phyloP scores from a whole-genome alignment of 2,888 invertebrate genomes.

The Conistra vaccinii region DNA sequence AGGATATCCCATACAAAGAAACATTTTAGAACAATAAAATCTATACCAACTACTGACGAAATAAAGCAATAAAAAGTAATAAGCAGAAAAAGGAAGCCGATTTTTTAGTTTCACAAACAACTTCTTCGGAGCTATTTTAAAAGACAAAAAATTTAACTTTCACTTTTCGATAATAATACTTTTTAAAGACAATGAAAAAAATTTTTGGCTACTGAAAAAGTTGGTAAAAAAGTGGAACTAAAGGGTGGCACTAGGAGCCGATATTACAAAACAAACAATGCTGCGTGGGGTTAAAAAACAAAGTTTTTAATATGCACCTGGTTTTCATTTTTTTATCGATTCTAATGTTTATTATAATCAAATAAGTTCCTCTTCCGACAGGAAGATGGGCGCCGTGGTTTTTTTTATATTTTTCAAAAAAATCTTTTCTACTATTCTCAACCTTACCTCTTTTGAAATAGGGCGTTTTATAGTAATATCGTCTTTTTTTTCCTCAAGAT shows the following conservation, averaged over 20 bases:
- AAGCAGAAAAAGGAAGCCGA: conserved; percentile 62
- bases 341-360: conserved; percentile 89
- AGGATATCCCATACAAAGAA: conserved; percentile 27
- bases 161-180: conserved; percentile 79
- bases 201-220: conserved; percentile 77
- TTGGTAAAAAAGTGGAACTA: conserved; percentile 71
- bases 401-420: conserved; percentile 75
- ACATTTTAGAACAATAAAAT: conserved; percentile 52
- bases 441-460: conserved; percentile 67
- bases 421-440: conserved; percentile 61
- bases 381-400: conserved; percentile 87
- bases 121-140: conserved; percentile 56
- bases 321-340: conserved; percentile 81
- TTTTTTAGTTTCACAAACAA: conserved; percentile 44
- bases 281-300: conserved; percentile 78
- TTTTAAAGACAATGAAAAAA: conserved; percentile 66
- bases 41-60: conserved; percentile 51
- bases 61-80: conserved; percentile 52
- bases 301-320: conserved; percentile 83
- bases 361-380: conserved; percentile 89
- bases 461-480: conserved; percentile 32
- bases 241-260: conserved; percentile 78
- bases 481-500: conserved; percentile 59
- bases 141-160: conserved; percentile 77
- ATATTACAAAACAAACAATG: conserved; percentile 85